Percentiles rank a stretch among this genome's conserved stretches.
Conservation (phyloP, 2,113 vertebrate species). For the Pampusana beccarii region DNA sequence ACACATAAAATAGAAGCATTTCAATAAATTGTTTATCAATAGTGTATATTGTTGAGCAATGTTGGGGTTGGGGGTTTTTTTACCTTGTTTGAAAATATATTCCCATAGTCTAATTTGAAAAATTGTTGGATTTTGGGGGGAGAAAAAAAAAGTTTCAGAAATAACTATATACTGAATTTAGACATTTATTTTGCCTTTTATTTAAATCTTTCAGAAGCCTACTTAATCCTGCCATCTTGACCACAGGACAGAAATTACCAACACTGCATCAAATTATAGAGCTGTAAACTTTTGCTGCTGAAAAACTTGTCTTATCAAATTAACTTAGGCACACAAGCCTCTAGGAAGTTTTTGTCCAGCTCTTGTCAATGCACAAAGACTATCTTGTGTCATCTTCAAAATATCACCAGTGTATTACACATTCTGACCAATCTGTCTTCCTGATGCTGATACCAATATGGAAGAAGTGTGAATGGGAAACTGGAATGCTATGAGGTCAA, state of each 20-base stretch:
- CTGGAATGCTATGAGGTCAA: not conserved
- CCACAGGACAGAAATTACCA: not conserved
- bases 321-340: not conserved
- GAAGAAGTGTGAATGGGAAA: not conserved
- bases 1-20: not conserved
- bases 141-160: not conserved
- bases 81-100: not conserved
- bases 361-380: not conserved
- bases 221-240: not conserved
- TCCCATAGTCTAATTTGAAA: not conserved
- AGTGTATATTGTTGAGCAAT: not conserved
- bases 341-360: not conserved
- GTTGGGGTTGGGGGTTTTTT: rapidly evolving
- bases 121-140: not conserved
- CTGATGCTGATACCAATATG: not conserved
- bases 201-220: not conserved
- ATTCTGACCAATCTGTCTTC: not conserved
- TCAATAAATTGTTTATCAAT: not conserved
- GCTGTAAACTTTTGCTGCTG: not conserved
- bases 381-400: not conserved
- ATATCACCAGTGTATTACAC: not conserved
- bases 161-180: not conserved
- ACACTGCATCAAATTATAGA: not conserved
- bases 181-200: not conserved
- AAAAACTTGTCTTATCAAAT: not conserved